phyloP scores from a whole-genome alignment of 2,113 vertebrate species.

The Tympanuchus pallidicinctus region DNA sequence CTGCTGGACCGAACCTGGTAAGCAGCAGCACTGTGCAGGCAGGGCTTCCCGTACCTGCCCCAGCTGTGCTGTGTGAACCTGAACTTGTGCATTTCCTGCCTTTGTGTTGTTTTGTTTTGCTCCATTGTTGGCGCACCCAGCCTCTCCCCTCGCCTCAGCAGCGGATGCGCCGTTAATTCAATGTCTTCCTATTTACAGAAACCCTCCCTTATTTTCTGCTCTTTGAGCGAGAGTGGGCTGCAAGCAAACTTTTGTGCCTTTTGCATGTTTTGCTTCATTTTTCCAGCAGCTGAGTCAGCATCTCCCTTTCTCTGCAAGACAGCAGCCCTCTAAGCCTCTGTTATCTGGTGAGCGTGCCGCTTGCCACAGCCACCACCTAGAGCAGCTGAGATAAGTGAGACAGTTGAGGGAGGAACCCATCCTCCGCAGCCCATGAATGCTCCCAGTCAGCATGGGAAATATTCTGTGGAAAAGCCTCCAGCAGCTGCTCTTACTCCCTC shows the following conservation, averaged over 20 bases:
- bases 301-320: background rate
- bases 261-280: conserved; percentile 43
- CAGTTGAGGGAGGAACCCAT: conserved; percentile 42
- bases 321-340: conserved; percentile 23
- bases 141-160: background rate
- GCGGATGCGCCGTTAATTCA: conserved; percentile 57
- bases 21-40: background rate
- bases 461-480: conserved; percentile 44
- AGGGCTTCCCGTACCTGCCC: background rate
- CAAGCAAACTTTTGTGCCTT: conserved; percentile 33
- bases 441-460: conserved; percentile 55
- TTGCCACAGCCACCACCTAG: conserved; percentile 48
- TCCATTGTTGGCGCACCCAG: conserved; percentile 39
- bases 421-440: conserved; percentile 46
- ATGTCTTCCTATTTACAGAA: conserved; percentile 66
- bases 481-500: conserved; percentile 28
- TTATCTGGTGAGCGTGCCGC: background rate
- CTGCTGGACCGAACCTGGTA: background rate
- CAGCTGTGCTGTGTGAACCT: conserved; percentile 6
- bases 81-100: conserved; percentile 69
- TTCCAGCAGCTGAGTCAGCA: conserved; percentile 63
- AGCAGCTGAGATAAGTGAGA: conserved; percentile 46
- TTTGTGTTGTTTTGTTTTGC: conserved; percentile 57
- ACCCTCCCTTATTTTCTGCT: conserved; percentile 59
- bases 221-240: background rate